phyloP scores from a whole-genome alignment of 2,113 vertebrate species.

The Rhagologus leucostigma region DNA sequence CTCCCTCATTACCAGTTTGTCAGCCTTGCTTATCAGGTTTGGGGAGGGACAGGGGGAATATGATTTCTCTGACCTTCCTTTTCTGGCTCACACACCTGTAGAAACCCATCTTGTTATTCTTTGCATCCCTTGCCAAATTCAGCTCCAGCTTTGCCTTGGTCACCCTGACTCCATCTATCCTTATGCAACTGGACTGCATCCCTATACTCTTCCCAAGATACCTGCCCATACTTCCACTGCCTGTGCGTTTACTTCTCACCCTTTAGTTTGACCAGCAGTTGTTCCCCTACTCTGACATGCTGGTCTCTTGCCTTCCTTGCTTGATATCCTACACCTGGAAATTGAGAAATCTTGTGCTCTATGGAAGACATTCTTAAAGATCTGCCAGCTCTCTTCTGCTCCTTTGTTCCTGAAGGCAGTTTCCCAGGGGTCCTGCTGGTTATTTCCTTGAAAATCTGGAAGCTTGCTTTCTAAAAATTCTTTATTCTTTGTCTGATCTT shows the following conservation, averaged over 20 bases:
- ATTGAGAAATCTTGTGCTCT: neutral
- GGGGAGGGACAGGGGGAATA: too few relatives aligned
- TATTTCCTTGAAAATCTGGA: neutral
- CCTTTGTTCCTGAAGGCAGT: neutral
- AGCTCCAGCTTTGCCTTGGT: neutral
- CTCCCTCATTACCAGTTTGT: neutral
- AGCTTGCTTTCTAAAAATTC: neutral
- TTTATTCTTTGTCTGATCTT: neutral
- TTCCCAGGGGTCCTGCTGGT: neutral
- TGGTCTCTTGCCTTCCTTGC: fast-evolving
- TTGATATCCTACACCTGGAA: neutral
- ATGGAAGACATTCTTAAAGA: neutral
- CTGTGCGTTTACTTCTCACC: neutral
- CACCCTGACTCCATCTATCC: neutral
- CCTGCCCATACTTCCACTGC: neutral
- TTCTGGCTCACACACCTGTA: neutral
- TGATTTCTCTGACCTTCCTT: neutral
- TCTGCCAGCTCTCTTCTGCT: neutral
- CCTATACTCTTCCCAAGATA: neutral
- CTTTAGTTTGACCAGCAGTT: neutral
- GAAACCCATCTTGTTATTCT: neutral
- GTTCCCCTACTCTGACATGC: neutral
- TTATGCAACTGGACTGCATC: neutral
- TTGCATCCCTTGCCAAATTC: neutral
- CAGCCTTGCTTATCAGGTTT: neutral